A percentile compares a stretch with the other conserved stretches of the same genome.
These are phyloP conservation scores for Exocentrus adspersus DNA, from an alignment of 2,888 invertebrate species.

Conservation along the genomic window DNA sequence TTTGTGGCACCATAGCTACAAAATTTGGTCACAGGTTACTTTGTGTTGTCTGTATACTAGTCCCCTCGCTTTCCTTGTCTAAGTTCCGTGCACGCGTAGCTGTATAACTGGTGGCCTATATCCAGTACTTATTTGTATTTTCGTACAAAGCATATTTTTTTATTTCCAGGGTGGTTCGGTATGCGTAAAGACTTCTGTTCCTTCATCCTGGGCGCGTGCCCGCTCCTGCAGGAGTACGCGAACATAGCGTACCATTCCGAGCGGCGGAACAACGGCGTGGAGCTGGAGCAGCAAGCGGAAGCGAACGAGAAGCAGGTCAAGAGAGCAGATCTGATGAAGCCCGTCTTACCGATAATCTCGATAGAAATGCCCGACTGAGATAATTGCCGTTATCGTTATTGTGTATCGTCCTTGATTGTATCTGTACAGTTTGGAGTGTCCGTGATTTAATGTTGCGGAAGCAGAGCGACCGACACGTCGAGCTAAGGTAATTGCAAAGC, in stretches of 20 bases:
- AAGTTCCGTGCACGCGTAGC: no score
- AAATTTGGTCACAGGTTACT: no score
- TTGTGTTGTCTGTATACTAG: no score
- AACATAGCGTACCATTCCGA: conserved; percentile 94
- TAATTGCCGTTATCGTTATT: conserved; percentile 22
- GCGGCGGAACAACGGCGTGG: conserved; percentile 63
- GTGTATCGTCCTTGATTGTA: conserved; percentile 10
- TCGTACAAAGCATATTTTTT: no score
- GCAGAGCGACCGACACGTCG: neutral
- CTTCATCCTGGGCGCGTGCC: conserved; percentile 93
- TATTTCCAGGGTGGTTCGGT: conserved; percentile 95
- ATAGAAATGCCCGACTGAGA: conserved; percentile 91
- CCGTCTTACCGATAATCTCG: conserved; percentile 87
- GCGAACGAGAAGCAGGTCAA: conserved; percentile 70
- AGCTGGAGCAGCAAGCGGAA: conserved; percentile 65
- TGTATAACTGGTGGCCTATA: no score
- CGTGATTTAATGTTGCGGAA: conserved; percentile 7
- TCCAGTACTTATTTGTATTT: no score
- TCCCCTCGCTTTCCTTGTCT: no score
- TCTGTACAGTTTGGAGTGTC: conserved; percentile 20
- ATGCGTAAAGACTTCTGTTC: conserved; percentile 97
- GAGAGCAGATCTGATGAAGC: conserved; percentile 83
- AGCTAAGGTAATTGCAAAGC: no score
- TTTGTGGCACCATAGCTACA: no score
- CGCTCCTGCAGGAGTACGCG: conserved; percentile 96